phyloP scores from a whole-genome alignment of 2,113 vertebrate species.

The Hyaena hyaena region DNA sequence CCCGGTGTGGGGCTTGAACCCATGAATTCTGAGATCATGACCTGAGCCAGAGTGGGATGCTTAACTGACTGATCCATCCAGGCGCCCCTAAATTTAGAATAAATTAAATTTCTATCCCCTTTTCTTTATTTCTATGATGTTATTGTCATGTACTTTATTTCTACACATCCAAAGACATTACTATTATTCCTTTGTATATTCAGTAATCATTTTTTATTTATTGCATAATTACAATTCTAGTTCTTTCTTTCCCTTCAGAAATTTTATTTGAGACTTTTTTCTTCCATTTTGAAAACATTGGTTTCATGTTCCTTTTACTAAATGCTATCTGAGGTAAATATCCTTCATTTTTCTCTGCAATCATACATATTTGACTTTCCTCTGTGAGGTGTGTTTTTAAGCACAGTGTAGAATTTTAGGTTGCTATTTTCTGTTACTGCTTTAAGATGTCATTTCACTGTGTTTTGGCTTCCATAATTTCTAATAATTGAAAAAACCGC shows the following conservation, averaged over 20 bases:
- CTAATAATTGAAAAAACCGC: not conserved
- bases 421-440: not conserved
- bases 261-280: not conserved
- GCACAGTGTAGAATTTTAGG: not conserved
- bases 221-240: not conserved
- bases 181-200: not conserved
- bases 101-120: not conserved
- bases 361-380: not conserved
- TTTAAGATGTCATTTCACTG: not conserved
- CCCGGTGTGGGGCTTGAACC: too few relatives aligned
- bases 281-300: not conserved
- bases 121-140: not conserved
- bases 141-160: not conserved
- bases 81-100: not conserved
- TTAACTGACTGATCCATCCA: too few relatives aligned
- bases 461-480: not conserved
- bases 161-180: not conserved
- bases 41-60: too few relatives aligned
- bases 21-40: too few relatives aligned
- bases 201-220: not conserved
- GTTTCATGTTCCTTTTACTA: not conserved
- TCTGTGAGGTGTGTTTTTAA: not conserved
- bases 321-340: not conserved
- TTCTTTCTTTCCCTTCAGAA: not conserved
- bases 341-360: not conserved